Percentiles rank a stretch among this genome's conserved stretches.
Conservation (phyloP, 2,888 invertebrate species). For the Pseudoips prasinana region DNA sequence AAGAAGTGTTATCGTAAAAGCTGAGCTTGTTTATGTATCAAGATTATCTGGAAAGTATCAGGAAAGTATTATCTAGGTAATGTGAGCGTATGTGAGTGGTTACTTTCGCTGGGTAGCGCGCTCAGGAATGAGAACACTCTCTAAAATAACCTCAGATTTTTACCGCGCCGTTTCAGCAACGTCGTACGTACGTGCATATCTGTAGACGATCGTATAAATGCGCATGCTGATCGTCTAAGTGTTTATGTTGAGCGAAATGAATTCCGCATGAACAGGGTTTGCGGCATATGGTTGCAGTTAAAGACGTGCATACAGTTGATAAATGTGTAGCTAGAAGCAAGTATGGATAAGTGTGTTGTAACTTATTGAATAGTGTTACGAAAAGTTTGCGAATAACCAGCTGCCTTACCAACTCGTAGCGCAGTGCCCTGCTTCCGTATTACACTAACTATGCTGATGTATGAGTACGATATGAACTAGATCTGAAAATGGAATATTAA, state of each 20-base stretch:
- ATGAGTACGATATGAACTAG: too few species aligned
- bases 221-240: conserved; percentile 19
- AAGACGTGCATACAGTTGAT: conserved; percentile 10
- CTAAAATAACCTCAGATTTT: conserved; percentile 67
- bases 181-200: too few species aligned
- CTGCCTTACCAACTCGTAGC: too few species aligned
- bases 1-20: conserved; percentile 38
- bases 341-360: too few species aligned
- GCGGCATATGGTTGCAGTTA: conserved; percentile 20
- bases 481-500: too few species aligned
- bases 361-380: too few species aligned
- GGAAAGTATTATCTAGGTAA: conserved; percentile 48
- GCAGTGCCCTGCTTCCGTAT: too few species aligned
- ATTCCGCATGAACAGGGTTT: conserved; percentile 16
- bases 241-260: conserved; percentile 29
- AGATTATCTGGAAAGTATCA: conserved; percentile 37
- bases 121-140: conserved; percentile 66
- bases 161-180: conserved; percentile 46
- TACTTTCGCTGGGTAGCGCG: conserved; percentile 61
- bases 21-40: conserved; percentile 31
- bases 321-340: too few species aligned
- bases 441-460: too few species aligned
- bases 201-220: too few species aligned
- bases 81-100: conserved; percentile 46
- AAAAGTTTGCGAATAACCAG: too few species aligned